A percentile compares a stretch with the other conserved stretches of the same genome.
These are phyloP conservation scores for Callimorpha dominula DNA, from an alignment of 2,888 invertebrate genomes.

Conservation along the genomic window DNA sequence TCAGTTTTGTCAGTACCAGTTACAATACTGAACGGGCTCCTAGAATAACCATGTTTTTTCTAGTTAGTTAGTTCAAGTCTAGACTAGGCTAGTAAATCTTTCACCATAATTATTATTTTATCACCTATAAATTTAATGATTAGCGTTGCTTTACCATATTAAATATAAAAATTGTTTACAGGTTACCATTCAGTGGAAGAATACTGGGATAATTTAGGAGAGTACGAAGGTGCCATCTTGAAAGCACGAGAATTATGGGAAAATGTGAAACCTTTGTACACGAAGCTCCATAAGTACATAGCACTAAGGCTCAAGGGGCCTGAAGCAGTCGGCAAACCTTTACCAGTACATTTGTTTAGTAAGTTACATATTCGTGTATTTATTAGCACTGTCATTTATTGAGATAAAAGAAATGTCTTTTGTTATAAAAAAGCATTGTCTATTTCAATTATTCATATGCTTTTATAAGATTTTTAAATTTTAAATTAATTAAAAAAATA, in stretches of 20 bases:
- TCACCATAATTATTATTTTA: not conserved
- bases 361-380: slow-evolving; percentile 53
- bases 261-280: slow-evolving; percentile 84
- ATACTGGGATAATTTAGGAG: slow-evolving; percentile 86
- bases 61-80: not conserved
- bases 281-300: slow-evolving; percentile 85
- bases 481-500: no score
- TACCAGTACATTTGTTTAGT: slow-evolving; percentile 85
- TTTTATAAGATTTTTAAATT: no score
- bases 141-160: not conserved
- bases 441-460: no score
- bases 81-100: not conserved
- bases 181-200: slow-evolving; percentile 78
- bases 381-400: no score
- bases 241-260: slow-evolving; percentile 86
- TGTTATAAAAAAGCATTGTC: no score
- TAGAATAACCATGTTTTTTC: not conserved
- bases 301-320: slow-evolving; percentile 78
- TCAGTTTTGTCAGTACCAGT: no score
- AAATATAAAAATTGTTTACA: slow-evolving; percentile 47
- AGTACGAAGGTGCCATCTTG: slow-evolving; percentile 82
- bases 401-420: no score
- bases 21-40: no score
- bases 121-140: not conserved
- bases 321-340: slow-evolving; percentile 78